phyloP scores from a whole-genome alignment of 2,888 invertebrate species.

The Perithous albicinctus region DNA sequence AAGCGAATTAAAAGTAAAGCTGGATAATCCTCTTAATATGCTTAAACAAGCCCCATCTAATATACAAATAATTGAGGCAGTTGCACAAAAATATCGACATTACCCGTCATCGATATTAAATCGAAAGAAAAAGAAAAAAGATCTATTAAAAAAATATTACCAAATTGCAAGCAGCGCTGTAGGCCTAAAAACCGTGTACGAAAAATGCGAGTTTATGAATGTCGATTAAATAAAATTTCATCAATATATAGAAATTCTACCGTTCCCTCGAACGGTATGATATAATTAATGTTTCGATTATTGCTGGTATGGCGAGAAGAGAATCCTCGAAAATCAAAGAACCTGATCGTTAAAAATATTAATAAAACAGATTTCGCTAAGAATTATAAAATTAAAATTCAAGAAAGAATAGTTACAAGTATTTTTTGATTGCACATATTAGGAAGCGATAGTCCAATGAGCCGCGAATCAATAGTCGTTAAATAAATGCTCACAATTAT shows the following conservation, averaged over 20 bases:
- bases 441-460: conserved; percentile 16
- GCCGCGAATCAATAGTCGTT: conserved; percentile 17
- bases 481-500: conserved; percentile 41
- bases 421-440: conserved; percentile 52
- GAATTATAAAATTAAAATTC: neutral
- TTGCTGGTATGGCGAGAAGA: conserved; percentile 18
- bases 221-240: conserved; percentile 13
- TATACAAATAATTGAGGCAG: conserved; percentile 16
- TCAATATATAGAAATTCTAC: conserved; percentile 1
- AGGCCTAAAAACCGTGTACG: conserved; percentile 51
- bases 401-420: conserved; percentile 5
- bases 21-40: neutral
- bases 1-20: conserved; percentile 11
- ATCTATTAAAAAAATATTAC: conserved; percentile 14
- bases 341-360: neutral
- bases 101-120: conserved; percentile 1
- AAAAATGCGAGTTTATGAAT: conserved; percentile 40
- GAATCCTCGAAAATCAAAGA: conserved; percentile 19
- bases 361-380: conserved; percentile 6
- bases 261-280: conserved; percentile 28
- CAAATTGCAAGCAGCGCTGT: conserved; percentile 56
- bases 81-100: conserved; percentile 20
- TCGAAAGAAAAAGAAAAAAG: neutral
- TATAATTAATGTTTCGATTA: conserved; percentile 23
- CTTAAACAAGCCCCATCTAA: conserved; percentile 3